These are phyloP conservation scores for Dicentrarchus labrax DNA, from an alignment of 2,113 vertebrate genomes.

Conservation along the genomic window DNA sequence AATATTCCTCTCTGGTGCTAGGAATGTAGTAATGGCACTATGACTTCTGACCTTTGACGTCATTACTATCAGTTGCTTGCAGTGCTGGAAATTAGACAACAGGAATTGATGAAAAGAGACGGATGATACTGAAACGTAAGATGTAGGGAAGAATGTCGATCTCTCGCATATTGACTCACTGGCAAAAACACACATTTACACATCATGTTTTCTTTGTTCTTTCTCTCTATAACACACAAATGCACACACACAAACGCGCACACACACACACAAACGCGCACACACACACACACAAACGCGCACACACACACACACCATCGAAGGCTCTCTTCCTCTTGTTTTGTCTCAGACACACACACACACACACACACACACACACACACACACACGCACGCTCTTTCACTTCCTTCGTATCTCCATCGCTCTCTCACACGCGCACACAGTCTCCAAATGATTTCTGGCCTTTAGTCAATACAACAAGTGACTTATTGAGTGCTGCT, in stretches of 20 bases:
- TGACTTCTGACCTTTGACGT: slow-evolving; percentile 14
- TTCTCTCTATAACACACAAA: not conserved
- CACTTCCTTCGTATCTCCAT: not conserved
- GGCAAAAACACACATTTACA: slow-evolving; percentile 20
- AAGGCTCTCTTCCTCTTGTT: not conserved
- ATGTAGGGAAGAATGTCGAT: not conserved
- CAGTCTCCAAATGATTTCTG: slow-evolving; percentile 3
- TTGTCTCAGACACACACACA: not conserved
- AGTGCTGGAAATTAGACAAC: not conserved
- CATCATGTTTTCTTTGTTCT: not conserved
- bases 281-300: too few species aligned
- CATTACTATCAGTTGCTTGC: not conserved
- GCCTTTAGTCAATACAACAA: slow-evolving; percentile 51
- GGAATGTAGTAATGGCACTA: not conserved
- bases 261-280: too few species aligned
- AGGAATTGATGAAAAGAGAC: not conserved
- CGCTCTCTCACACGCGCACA: not conserved
- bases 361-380: slow-evolving; percentile 6
- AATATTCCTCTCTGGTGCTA: too few species aligned
- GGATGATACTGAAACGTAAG: not conserved
- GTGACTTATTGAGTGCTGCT: slow-evolving; percentile 46
- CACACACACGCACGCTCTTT: slow-evolving; percentile 5
- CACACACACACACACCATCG: slow-evolving; percentile 16
- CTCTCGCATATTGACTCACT: not conserved
- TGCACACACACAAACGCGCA: not conserved